Evolutionary conservation across 2,113 vertebrate genomes (phyloP), one percentile per base, ranked within the genome.

Genomic region (Cariama cristata): DNA sequence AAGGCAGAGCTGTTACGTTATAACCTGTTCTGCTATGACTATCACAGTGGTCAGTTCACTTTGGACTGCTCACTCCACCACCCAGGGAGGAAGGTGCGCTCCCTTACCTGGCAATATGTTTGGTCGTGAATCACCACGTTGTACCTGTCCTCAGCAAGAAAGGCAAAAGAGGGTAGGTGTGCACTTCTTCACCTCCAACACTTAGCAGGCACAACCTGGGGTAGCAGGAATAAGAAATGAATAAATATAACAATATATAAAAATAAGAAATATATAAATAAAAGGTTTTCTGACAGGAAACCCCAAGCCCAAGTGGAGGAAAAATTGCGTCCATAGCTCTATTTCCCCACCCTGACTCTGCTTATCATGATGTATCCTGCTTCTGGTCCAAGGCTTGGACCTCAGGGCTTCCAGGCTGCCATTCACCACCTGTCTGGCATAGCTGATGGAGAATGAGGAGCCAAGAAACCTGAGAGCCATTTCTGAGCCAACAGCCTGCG

Each of bases 111-210:
- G 74, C 47, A 40, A 4, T 2, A 5, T 0, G 3, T 22, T 84
- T 42, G 6, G 14, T 53, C 53, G 55, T 44, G 32, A 73, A 20
- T 0, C 6, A 12, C 23, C 50, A 27, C 1, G 2, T 3, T 21
- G 59, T 38, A 11, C 30, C 14, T 28, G 38, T 42, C 53, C 72
- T 45, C 58, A 42, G 63, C 38, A 27, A 14, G 38, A 32, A 67
- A 21, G 45, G 79, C 38, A 44, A 52, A 52, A 38, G 40, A 40
- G 49, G n/a, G 28, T 7, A 60, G 21, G 30, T 2, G 21, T 6
- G 28, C 11, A 27, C 23, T 47, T 64, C 75, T 38, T 55, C 67
- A 47, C 28, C 30, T 68, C 67, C 79, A 53, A 23, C 32, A 14
- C 59, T 42, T 18, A 20, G 16, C 35, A 49, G 56, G 52, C 30